These are phyloP conservation scores for Perccottus glenii DNA, from an alignment of 2,113 vertebrate species.

Conservation along the genomic window DNA sequence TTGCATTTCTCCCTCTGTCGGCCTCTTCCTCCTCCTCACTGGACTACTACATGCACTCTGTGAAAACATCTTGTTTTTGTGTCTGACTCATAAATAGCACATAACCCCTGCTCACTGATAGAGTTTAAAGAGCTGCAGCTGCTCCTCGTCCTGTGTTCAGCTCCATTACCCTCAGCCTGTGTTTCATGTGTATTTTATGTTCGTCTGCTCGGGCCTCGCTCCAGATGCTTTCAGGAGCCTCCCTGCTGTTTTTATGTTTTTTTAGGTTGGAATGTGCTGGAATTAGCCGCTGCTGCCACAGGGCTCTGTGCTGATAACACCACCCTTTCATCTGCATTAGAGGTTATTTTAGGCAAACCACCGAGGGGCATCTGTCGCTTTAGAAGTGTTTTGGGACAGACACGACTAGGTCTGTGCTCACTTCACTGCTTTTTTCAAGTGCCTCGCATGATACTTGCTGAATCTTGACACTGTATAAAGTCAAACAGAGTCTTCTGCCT, in stretches of 20 bases:
- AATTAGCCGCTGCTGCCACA: conserved; percentile 29
- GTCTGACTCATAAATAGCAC: no score
- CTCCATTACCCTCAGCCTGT: conserved; percentile 9
- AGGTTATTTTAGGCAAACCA: conserved; percentile 24
- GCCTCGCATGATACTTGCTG: no score
- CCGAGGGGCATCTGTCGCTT: conserved; percentile 12
- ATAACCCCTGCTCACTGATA: no score
- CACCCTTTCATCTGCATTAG: conserved; percentile 15
- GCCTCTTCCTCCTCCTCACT: no score
- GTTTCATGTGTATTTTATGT: neutral
- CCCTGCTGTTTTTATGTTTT: conserved; percentile 15
- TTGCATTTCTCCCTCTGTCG: no score
- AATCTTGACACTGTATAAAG: no score
- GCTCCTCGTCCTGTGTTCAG: neutral
- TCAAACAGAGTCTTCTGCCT: no score
- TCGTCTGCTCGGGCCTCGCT: neutral
- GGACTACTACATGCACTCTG: no score
- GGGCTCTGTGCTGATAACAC: conserved; percentile 19
- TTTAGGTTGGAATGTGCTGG: conserved; percentile 27
- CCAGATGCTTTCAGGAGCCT: conserved; percentile 46
- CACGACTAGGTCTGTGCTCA: no score
- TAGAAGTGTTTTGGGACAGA: conserved; percentile 1
- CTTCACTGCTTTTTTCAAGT: no score
- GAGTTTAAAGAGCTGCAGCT: no score
- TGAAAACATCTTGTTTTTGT: no score